phyloP scores from a whole-genome alignment of 2,797 vertebrate genomes.

The Gallinago stenura region DNA sequence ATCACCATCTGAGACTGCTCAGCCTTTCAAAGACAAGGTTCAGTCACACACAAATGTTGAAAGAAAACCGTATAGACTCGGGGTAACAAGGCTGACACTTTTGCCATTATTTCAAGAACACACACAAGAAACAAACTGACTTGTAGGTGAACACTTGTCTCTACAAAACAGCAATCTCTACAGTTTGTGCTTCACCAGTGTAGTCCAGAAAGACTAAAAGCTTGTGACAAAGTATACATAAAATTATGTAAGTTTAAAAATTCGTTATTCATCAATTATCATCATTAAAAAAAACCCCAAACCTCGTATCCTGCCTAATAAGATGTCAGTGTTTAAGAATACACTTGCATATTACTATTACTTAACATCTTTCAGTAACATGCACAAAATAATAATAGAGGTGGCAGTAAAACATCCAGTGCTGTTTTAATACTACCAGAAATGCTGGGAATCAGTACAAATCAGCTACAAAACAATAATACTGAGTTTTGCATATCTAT shows the following conservation, averaged over 20 bases:
- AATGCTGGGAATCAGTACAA: constrained; percentile 76
- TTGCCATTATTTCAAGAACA: not conserved
- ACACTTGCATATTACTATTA: constrained; percentile 66
- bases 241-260: constrained; percentile 48
- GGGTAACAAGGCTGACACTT: not conserved
- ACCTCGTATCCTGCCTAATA: constrained; percentile 33
- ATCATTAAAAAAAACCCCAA: constrained; percentile 35
- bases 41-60: not conserved
- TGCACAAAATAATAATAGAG: constrained; percentile 53
- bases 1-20: not conserved
- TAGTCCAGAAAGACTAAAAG: constrained; percentile 69
- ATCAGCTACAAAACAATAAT: constrained; percentile 67
- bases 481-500: constrained; percentile 80
- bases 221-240: constrained; percentile 57
- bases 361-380: constrained; percentile 47
- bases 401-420: constrained; percentile 55
- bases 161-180: not conserved
- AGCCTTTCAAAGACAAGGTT: constrained; percentile 14
- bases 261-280: constrained; percentile 21
- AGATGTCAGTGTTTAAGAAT: constrained; percentile 68
- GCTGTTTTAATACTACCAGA: constrained; percentile 59
- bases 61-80: not conserved
- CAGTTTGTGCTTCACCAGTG: constrained; percentile 66
- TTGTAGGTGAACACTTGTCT: not conserved
- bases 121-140: not conserved